These are phyloP conservation scores for Caracal caracal DNA, from an alignment of 2,113 vertebrate genomes.

Conservation along the genomic window DNA sequence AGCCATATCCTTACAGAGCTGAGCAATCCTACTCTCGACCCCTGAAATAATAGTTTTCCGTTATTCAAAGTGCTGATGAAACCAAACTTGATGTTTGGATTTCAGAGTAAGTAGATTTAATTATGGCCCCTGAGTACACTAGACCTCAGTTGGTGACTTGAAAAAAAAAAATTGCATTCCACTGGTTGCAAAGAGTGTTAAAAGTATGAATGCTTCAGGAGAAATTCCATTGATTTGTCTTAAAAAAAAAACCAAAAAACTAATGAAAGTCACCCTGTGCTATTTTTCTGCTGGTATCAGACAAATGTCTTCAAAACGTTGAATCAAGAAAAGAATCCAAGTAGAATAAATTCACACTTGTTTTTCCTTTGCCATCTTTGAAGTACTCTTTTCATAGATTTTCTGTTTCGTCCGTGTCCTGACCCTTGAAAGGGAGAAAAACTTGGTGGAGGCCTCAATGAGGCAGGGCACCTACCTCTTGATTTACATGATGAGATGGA, in stretches of 20 bases:
- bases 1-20: neutral
- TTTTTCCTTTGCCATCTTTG: neutral
- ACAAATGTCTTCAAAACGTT: neutral
- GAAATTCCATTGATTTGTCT: neutral
- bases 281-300: neutral
- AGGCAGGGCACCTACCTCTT: neutral
- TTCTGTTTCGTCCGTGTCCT: neutral
- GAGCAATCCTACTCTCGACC: neutral
- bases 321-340: neutral
- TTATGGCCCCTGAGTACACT: neutral
- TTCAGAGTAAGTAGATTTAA: neutral
- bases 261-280: neutral
- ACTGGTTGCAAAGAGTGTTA: neutral
- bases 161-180: neutral
- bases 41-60: neutral
- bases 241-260: neutral
- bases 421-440: neutral
- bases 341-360: neutral
- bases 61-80: neutral
- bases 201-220: neutral
- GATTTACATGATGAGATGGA: neutral
- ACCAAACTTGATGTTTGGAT: neutral
- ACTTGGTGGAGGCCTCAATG: neutral
- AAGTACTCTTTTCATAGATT: neutral
- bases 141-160: neutral